A percentile compares a stretch with the other conserved stretches of the same genome.
Conservation (phyloP, 2,888 invertebrate species). For the Dasysyrphus albostriatus region DNA sequence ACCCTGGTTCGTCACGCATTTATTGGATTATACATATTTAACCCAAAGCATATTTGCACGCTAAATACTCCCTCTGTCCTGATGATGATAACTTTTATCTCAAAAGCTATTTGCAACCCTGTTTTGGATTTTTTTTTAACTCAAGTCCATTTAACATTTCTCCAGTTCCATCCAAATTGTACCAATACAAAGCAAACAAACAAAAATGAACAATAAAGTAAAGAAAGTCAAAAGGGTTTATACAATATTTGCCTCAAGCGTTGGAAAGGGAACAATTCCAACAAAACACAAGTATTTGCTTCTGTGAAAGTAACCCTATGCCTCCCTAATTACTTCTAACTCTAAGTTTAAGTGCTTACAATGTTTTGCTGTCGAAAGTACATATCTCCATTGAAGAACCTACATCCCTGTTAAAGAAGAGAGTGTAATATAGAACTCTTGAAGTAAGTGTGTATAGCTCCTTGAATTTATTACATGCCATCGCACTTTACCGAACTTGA, state of each 20-base stretch:
- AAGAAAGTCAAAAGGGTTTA: constrained; percentile 25
- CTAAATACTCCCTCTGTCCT: not conserved
- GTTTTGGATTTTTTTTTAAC: not conserved
- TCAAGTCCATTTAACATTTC: constrained; percentile 5
- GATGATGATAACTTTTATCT: constrained; percentile 12
- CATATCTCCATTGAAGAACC: too few species aligned
- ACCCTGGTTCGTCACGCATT: not conserved
- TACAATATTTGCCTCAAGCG: constrained; percentile 15
- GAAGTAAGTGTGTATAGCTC: not conserved
- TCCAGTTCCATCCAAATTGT: not conserved
- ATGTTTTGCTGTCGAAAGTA: constrained; percentile 60
- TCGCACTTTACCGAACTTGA: constrained; percentile 25
- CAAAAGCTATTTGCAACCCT: not conserved
- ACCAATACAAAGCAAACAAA: constrained; percentile 11
- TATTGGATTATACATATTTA: not conserved
- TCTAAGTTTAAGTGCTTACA: constrained; percentile 58
- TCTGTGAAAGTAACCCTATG: constrained; percentile 27
- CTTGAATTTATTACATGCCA: constrained; percentile 36
- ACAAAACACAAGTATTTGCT: constrained; percentile 6
- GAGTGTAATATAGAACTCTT: constrained; percentile 7
- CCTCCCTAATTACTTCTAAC: constrained; percentile 62
- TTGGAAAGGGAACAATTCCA: not conserved
- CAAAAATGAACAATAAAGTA: constrained; percentile 22
- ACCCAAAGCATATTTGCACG: not conserved
- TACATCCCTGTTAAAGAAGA: not conserved